Base-by-base conservation (phyloP, 2,888 invertebrate species). In the Asteroscopus sphinx region DNA sequence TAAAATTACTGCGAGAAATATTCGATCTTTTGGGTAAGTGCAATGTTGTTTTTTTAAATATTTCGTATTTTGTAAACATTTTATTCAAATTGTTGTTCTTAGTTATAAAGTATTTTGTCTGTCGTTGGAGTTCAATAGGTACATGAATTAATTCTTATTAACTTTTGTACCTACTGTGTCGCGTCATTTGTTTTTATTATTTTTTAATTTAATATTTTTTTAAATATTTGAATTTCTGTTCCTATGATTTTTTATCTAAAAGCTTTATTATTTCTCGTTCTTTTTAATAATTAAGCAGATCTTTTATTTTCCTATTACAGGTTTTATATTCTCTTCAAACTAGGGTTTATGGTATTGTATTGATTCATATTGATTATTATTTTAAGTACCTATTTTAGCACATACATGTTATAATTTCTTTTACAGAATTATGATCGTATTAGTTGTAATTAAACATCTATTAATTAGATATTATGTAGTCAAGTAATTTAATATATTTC, bases 21-120 rank as follows among this genome's bases (percentile, higher is more conserved):
- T 44, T 44, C 9, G 28, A n/a, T 35, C 21, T 16, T 3, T 48
- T 49, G 11, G 76, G 74, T 74, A 49, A 72, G 76, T 68, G 51
- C 17, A 62, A 40, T 45, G 46, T 59, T 68, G 58, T 71, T 75
- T 68, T 55, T 49, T 1, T 8, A 41, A 35, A 28, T 55, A 54
- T 42, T 45, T n/a, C 35, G 6, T 49, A 37, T 39, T 55, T 40
- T 41, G 7, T 12, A 28, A 9, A 21, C 6, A 30, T 36, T 32
- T 42, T 39, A 12, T 26, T 41, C 8, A 7, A 47, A 12, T n/a
- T 40, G 7, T 44, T 45, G 15, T 57, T 13, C n/a, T 21, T 42
- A 6, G 11, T 12, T 32, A 32, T 5, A 25, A 8, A 13, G 13
- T 46, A 28, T 32, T 16, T 51, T 26, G 30, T 32, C 26, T 41